Conservation (phyloP, 2,113 vertebrate species). For the Scomber colias region DNA sequence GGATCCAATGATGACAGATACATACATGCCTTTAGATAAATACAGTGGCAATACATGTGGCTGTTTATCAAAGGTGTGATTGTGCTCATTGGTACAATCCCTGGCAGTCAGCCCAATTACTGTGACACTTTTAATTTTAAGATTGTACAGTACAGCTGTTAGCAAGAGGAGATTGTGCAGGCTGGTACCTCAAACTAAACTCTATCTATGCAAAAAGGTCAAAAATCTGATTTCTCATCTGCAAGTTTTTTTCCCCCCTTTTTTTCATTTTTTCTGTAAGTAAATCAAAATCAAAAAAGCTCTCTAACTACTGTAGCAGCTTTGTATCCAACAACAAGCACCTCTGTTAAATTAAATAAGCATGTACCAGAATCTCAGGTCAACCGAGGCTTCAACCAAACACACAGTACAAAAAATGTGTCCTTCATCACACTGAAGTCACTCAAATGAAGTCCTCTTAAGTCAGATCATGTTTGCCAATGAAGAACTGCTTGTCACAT, state of each 20-base stretch:
- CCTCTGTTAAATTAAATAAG: background rate
- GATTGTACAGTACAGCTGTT: no score
- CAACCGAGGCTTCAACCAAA: slow-evolving; percentile 9
- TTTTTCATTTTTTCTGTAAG: background rate
- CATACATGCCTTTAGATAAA: no score
- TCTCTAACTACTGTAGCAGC: background rate
- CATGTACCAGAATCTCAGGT: slow-evolving; percentile 40
- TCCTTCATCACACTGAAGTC: background rate
- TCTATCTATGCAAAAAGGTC: background rate
- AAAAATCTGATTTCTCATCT: background rate
- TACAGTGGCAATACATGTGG: no score
- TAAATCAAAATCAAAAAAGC: background rate
- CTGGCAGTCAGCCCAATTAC: no score
- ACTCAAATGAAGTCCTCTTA: background rate
- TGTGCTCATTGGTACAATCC: no score
- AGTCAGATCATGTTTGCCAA: background rate
- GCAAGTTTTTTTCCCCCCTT: no score
- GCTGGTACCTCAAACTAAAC: slow-evolving; percentile 23
- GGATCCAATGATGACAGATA: no score
- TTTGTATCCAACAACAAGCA: background rate
- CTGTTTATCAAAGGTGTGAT: no score
- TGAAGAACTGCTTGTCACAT: background rate
- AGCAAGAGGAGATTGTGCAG: background rate
- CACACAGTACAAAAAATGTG: background rate
- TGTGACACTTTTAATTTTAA: background rate